Evolutionary conservation across 1,140 invertebrate species (phyloP), one percentile per base, ranked within the genome.

Genomic region (Trissolcus basalis): DNA sequence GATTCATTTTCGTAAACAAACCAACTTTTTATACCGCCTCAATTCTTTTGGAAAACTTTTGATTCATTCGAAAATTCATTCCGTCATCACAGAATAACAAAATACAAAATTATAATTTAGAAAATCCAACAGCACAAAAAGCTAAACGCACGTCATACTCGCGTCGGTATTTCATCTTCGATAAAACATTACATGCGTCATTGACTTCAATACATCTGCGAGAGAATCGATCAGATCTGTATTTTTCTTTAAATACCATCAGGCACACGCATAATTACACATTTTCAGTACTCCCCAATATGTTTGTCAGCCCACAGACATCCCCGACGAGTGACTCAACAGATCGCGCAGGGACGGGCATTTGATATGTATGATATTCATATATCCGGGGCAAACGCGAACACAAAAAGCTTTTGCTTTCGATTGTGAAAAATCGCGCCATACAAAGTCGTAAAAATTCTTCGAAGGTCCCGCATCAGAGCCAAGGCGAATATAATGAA

Each of bases 391-490:
- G 58, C 64, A 69, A 55, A 63, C 19, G 49, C 55, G 65, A 9
- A 55, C 49, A 65, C 60, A 70, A 77, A 77, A 74, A 74, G 63
- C 69, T 51, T 51, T 27, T 27, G 51, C 73, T 44, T 70, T 59
- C 67, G 73, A 77, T 77, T 71, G 50, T 77, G 67, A 71, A 77
- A 77, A 77, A 67, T 77, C 67, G 73, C 61, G 70, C 59, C 41
- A 77, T 61, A 71, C 61, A 77, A 77, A 67, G 61, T 77, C 61
- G 55, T 77, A 77, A 77, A 77, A 77, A 77, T 71, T 67, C 67
- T 49, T 63, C 61, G 74, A 71, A 71, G 67, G 67, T 67, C 65
- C 59, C 73, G 67, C 65, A 67, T 76, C 73, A 60, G 49, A 76
- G 59, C 45, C 58, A 68, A 59, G 63, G 73, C 73, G 65, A 76